Evolutionary conservation across 2,113 vertebrate species (phyloP).

Genomic region (Lophura nycthemera): DNA sequence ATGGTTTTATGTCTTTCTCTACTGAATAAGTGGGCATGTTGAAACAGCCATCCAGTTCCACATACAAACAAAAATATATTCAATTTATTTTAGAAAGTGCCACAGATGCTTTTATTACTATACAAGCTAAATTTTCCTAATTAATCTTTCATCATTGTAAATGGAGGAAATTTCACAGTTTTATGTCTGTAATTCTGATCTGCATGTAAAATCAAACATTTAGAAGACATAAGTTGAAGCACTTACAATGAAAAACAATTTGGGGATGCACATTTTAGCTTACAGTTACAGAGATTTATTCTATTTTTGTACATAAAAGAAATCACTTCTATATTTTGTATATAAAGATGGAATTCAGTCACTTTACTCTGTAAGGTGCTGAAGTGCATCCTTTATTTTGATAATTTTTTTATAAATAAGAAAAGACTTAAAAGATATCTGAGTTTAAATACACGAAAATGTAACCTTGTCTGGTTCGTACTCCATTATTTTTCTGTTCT

Average conservation of each 20-base stretch:
- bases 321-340: not conserved
- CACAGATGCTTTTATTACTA: not conserved
- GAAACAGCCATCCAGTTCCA: not conserved
- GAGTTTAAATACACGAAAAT: not conserved
- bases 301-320: not conserved
- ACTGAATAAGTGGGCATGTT: not conserved
- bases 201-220: conserved; percentile 6
- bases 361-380: not conserved
- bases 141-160: not conserved
- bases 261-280: not conserved
- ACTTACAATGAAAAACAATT: not conserved
- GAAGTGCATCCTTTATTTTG: not conserved
- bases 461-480: not conserved
- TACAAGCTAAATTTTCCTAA: not conserved
- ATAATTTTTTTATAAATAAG: not conserved
- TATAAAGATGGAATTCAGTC: not conserved
- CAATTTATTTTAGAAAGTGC: not conserved
- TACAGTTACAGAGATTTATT: not conserved
- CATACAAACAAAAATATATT: not conserved
- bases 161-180: not conserved
- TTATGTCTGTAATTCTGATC: not conserved
- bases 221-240: not conserved
- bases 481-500: not conserved
- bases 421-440: not conserved
- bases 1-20: not conserved